A percentile compares a stretch with the other conserved stretches of the same genome.
phyloP scores from a whole-genome alignment of 2,113 vertebrate genomes.

The Erpornis zantholeuca region DNA sequence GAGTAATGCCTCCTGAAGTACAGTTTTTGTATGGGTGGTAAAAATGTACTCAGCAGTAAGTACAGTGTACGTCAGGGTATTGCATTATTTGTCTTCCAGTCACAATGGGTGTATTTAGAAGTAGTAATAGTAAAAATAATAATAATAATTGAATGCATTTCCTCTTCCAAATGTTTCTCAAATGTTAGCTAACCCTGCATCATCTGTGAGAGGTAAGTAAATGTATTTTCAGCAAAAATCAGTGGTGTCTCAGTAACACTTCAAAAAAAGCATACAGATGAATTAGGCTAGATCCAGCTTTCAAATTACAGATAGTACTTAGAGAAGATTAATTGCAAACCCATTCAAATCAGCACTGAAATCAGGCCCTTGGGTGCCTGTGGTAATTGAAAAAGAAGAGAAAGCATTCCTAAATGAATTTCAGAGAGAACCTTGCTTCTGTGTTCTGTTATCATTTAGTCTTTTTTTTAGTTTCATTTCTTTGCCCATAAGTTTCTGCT shows the following conservation, averaged over 20 bases:
- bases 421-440: not conserved
- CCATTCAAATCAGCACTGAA: not conserved
- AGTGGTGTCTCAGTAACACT: not conserved
- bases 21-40: not conserved
- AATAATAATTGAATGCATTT: constrained; percentile 4
- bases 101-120: not conserved
- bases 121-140: not conserved
- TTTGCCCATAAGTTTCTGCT: not conserved
- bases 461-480: not conserved
- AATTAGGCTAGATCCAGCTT: not conserved
- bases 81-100: not conserved
- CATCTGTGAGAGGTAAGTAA: constrained; percentile 31
- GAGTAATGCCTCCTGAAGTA: not conserved
- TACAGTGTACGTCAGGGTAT: not conserved
- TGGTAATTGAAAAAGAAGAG: not conserved
- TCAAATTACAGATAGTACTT: not conserved
- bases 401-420: not conserved
- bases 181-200: constrained; percentile 15
- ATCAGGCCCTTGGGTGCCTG: not conserved
- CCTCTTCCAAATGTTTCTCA: constrained; percentile 36
- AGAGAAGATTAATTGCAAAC: not conserved
- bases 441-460: not conserved
- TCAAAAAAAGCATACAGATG: not conserved
- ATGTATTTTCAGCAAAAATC: not conserved
- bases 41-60: not conserved